Percentiles rank a stretch among this genome's conserved stretches.
Evolutionary conservation across 2,888 invertebrate species (phyloP).

Genomic region (Drosophila nr. perissopoda): DNA sequence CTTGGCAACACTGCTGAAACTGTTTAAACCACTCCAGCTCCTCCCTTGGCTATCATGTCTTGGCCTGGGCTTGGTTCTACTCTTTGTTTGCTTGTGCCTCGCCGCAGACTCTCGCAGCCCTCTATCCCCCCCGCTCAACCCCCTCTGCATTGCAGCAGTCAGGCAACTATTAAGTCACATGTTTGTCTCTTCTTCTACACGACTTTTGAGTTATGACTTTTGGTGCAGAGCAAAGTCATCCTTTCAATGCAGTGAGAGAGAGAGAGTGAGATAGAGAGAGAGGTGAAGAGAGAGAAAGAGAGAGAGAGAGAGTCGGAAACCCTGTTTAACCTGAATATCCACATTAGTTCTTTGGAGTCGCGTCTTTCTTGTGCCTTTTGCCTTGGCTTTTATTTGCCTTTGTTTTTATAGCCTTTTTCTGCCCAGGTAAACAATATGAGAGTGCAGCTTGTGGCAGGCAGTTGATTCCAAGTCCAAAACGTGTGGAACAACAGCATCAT

Average conservation of each 20-base stretch:
- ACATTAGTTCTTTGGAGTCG: constrained; percentile 63
- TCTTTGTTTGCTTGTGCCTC: constrained; percentile 33
- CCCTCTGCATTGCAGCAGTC: constrained; percentile 30
- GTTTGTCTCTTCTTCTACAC: constrained; percentile 61
- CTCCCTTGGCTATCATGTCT: constrained; percentile 1
- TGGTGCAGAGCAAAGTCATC: constrained; percentile 18
- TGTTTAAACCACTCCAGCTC: not conserved
- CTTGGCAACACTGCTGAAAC: constrained; percentile 4
- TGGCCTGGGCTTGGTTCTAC: not conserved
- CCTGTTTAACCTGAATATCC: constrained; percentile 81
- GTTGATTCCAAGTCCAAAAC: constrained; percentile 31
- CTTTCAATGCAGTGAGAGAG: constrained; percentile 1
- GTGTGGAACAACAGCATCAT: constrained; percentile 40
- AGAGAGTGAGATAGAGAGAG: too few species aligned
- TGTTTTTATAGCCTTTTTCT: constrained; percentile 76
- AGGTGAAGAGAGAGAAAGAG: not conserved
- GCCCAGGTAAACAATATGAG: constrained; percentile 72
- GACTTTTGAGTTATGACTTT: constrained; percentile 78
- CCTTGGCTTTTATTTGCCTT: constrained; percentile 69
- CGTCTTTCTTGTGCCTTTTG: constrained; percentile 39
- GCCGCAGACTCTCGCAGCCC: constrained; percentile 12
- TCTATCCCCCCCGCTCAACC: not conserved
- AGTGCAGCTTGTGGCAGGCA: constrained; percentile 32
- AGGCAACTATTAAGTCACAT: constrained; percentile 81
- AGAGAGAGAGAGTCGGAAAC: constrained; percentile 39